Evolutionary conservation across 2,797 vertebrate species (phyloP).

Genomic region (Ptychobarbus kaznakovi): DNA sequence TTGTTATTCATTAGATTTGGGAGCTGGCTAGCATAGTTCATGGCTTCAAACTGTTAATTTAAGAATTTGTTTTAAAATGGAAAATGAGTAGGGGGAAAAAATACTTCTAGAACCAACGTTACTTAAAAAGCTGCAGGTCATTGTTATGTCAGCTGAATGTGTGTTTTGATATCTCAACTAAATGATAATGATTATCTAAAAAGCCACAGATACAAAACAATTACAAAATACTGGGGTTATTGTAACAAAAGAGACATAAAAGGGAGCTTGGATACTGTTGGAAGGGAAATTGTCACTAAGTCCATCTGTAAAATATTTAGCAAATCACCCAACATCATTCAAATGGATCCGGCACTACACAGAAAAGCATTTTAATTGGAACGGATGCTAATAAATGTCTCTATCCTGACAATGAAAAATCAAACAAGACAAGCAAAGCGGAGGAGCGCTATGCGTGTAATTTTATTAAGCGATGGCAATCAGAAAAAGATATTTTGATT

Average conservation of each 20-base stretch:
- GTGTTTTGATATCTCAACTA: background rate
- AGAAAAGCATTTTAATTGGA: slow-evolving; percentile 37
- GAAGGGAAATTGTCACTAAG: background rate
- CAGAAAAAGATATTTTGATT: slow-evolving; percentile 42
- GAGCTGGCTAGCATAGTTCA: background rate
- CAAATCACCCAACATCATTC: background rate
- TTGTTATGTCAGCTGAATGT: background rate
- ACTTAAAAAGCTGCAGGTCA: background rate
- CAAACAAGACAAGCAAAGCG: background rate
- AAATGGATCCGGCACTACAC: background rate
- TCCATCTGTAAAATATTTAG: slow-evolving; percentile 10
- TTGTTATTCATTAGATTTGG: background rate
- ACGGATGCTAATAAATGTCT: slow-evolving; percentile 28
- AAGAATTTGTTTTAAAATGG: background rate
- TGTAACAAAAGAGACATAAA: background rate
- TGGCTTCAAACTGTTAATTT: background rate
- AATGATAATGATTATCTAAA: background rate
- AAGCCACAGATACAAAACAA: background rate
- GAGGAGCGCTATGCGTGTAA: background rate
- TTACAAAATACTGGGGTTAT: background rate
- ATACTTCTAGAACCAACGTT: background rate
- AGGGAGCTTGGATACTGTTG: background rate
- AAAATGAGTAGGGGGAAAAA: background rate
- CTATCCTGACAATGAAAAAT: slow-evolving; percentile 21
- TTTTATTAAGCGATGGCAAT: slow-evolving; percentile 39